These are phyloP conservation scores for Halcyon smyrnensis DNA, from an alignment of 2,797 vertebrate species.

Conservation along the genomic window DNA sequence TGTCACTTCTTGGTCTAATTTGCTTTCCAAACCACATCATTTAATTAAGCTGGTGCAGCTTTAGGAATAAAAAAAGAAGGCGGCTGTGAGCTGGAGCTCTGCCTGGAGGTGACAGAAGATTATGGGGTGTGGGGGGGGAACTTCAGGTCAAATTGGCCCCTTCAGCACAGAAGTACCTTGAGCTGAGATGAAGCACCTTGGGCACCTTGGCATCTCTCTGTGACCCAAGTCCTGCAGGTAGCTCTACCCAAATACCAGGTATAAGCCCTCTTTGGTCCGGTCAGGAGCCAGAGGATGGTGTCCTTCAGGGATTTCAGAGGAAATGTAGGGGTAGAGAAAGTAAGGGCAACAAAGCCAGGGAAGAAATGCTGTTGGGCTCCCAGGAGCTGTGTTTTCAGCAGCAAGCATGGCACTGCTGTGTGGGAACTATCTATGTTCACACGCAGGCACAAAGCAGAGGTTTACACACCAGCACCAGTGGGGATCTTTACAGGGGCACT, in stretches of 20 bases:
- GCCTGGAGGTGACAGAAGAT: not conserved
- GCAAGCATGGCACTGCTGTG: not conserved
- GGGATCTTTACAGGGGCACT: not conserved
- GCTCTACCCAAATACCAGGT: not conserved
- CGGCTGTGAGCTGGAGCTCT: not conserved
- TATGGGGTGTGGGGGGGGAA: no score
- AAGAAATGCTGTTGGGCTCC: not conserved
- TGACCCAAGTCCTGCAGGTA: not conserved
- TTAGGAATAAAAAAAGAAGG: not conserved
- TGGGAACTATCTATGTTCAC: not conserved
- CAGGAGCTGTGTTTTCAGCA: not conserved
- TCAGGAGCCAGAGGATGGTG: not conserved
- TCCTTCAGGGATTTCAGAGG: not conserved
- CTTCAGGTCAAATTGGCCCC: not conserved
- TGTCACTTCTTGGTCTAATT: not conserved
- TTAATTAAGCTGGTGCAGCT: not conserved
- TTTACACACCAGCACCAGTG: not conserved
- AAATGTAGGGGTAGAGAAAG: not conserved
- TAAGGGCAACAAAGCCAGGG: not conserved
- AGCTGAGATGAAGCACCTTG: not conserved
- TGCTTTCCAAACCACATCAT: not conserved
- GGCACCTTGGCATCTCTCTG: not conserved
- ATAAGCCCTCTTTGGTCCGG: not conserved
- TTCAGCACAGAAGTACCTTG: not conserved
- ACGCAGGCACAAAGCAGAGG: rapidly evolving